Evolutionary conservation across 92 coral and sea anemone species (phyloP).

Genomic region (Meandrina meandrites): DNA sequence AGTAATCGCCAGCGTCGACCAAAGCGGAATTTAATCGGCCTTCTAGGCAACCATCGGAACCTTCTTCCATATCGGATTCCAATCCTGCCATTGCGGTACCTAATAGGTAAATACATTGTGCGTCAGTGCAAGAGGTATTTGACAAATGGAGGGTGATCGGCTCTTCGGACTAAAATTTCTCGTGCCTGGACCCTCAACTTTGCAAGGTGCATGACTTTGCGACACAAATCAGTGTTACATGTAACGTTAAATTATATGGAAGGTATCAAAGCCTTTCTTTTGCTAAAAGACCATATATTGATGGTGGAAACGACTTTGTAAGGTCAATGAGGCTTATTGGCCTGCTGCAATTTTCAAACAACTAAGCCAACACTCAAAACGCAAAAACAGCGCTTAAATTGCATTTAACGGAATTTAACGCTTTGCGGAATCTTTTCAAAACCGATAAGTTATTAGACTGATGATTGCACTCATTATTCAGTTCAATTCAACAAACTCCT

Average conservation of each 20-base stretch:
- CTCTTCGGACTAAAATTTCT: background rate
- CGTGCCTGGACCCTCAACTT: background rate
- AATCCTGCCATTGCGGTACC: slow-evolving; percentile 29
- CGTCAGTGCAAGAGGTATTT: background rate
- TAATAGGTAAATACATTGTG: background rate
- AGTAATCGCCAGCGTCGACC: slow-evolving; percentile 28
- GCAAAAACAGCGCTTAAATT: background rate
- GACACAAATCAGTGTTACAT: background rate
- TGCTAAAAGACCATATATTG: too few relatives aligned
- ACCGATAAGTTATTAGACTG: background rate
- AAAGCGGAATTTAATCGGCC: slow-evolving; percentile 24
- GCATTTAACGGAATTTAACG: background rate
- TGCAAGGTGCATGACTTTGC: background rate
- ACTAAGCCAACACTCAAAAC: background rate
- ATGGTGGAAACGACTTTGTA: background rate
- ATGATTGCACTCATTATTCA: background rate
- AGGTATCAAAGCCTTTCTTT: too few relatives aligned
- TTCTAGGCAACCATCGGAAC: slow-evolving; percentile 8
- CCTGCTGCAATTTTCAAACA: background rate
- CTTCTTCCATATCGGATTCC: slow-evolving; percentile 21
- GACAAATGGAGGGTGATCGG: background rate
- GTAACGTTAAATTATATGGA: too few relatives aligned
- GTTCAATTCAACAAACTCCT: background rate
- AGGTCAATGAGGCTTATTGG: background rate
- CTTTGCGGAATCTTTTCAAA: background rate